Conservation (phyloP, 1,140 invertebrate genomes). For the Habropoda laboriosa region DNA sequence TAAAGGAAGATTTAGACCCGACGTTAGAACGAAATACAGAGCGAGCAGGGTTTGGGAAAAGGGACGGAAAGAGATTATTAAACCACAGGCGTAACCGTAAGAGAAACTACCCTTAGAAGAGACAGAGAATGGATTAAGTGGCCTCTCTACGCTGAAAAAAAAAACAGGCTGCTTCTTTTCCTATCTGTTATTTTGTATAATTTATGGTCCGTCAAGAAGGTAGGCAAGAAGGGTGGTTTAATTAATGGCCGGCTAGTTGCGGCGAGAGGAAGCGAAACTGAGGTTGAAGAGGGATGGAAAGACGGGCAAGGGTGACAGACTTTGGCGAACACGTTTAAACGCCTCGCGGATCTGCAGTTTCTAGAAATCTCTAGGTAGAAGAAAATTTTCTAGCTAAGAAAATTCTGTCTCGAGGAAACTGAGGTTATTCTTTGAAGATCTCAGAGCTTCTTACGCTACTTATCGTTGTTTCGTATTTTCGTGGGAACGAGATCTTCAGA, state of each 20-base stretch:
- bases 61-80: background rate
- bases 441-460: no score
- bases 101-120: background rate
- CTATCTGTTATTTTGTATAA: conserved; percentile 5
- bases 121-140: background rate
- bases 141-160: no score
- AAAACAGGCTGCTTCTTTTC: background rate
- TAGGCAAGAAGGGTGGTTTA: background rate
- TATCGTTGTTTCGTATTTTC: no score
- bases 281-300: background rate
- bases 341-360: background rate
- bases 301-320: no score
- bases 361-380: background rate
- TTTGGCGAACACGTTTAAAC: background rate
- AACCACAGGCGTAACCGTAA: background rate
- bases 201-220: background rate
- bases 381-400: background rate
- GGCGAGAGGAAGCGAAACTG: background rate
- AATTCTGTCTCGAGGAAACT: no score
- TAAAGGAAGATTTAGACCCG: background rate
- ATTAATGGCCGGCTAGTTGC: background rate
- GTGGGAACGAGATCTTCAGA: no score
- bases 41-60: no score
- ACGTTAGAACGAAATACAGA: background rate
- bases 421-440: no score